phyloP scores from a whole-genome alignment of 2,113 vertebrate genomes.

The Elaphurus davidianus region DNA sequence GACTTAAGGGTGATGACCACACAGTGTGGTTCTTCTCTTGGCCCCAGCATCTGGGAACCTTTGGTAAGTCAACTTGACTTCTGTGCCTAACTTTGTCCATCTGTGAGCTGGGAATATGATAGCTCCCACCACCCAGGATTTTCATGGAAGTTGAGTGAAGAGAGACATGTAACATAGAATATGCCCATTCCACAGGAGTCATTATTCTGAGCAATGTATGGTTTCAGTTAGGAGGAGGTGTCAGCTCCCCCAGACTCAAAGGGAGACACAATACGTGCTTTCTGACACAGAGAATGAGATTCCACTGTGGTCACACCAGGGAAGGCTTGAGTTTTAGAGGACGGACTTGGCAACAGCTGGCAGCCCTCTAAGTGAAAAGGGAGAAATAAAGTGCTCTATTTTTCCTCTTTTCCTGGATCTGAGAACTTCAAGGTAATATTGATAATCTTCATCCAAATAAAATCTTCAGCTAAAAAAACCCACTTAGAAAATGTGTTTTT shows the following conservation, averaged over 20 bases:
- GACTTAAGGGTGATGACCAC: background rate
- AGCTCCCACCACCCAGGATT: background rate
- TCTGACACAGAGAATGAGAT: background rate
- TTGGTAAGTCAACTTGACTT: background rate
- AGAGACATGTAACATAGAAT: background rate
- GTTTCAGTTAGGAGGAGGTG: background rate
- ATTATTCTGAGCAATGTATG: background rate
- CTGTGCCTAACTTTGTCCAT: background rate
- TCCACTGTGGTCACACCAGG: background rate
- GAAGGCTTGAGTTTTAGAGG: background rate
- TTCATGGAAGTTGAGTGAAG: background rate
- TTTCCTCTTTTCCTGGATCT: background rate
- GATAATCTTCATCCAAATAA: slow-evolving; percentile 1
- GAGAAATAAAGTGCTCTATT: background rate
- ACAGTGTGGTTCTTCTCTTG: background rate
- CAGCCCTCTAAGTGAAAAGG: background rate
- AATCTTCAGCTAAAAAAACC: background rate
- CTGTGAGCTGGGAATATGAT: background rate
- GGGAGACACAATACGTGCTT: background rate
- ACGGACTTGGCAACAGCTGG: background rate
- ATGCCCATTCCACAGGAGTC: background rate
- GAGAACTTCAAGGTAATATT: background rate
- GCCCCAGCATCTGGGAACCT: background rate
- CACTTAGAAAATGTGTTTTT: slow-evolving; percentile 44
- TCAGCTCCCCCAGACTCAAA: background rate